Conservation (phyloP, 2,113 vertebrate species). For the Excalfactoria chinensis region DNA sequence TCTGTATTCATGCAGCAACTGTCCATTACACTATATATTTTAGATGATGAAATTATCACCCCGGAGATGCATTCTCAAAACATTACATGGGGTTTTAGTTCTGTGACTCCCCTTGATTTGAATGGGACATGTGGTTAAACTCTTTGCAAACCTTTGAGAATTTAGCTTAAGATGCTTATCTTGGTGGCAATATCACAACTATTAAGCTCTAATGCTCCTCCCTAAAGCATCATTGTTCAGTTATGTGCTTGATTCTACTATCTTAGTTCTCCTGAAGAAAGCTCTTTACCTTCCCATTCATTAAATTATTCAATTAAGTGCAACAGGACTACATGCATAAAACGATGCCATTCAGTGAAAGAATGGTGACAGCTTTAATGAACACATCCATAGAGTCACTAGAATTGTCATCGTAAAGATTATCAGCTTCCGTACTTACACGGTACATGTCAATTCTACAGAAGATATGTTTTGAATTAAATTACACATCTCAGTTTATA, state of each 20-base stretch:
- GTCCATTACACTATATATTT: slow-evolving; percentile 69
- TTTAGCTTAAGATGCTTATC: slow-evolving; percentile 29
- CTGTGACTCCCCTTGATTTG: slow-evolving; percentile 30
- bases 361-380: neutral
- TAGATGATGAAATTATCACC: slow-evolving; percentile 68
- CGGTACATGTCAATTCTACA: neutral
- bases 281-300: neutral
- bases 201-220: slow-evolving; percentile 31
- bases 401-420: neutral
- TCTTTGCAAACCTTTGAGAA: slow-evolving; percentile 37
- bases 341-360: neutral
- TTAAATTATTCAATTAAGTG: slow-evolving; percentile 6
- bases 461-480: neutral
- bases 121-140: slow-evolving; percentile 22
- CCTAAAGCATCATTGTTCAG: slow-evolving; percentile 14
- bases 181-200: neutral
- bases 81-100: slow-evolving; percentile 52
- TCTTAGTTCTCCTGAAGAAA: slow-evolving; percentile 9
- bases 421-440: neutral
- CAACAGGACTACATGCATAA: neutral
- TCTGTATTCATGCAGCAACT: slow-evolving; percentile 53
- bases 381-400: neutral
- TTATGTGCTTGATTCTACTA: neutral
- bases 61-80: slow-evolving; percentile 58
- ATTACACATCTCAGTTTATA: neutral